Evolutionary conservation across 1,140 invertebrate genomes (phyloP).

Genomic region (Chironomus striatipennis): DNA sequence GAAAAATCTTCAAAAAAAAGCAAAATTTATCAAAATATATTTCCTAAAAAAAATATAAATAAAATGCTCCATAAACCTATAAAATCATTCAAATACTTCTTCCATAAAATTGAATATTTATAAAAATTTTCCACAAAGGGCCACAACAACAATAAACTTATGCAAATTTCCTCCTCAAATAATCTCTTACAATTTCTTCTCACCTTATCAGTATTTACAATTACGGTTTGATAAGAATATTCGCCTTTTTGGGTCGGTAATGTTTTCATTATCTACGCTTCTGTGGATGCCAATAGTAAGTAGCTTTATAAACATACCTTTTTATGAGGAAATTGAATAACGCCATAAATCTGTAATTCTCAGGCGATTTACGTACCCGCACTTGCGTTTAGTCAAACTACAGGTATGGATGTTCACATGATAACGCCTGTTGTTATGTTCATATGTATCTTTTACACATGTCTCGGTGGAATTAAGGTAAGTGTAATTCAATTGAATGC

Average conservation of each 20-base stretch:
- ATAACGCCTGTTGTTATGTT: constrained; percentile 77
- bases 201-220: constrained; percentile 63
- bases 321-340: not conserved
- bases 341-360: not conserved
- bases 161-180: constrained; percentile 1
- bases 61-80: not conserved
- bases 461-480: constrained; percentile 51
- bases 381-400: constrained; percentile 67
- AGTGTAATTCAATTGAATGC: constrained; percentile 37
- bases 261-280: constrained; percentile 60
- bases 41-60: not conserved
- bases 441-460: constrained; percentile 88
- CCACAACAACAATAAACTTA: too few species aligned
- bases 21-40: not conserved
- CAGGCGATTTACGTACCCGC: constrained; percentile 53
- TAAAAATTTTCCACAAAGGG: too few species aligned
- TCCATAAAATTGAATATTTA: constrained; percentile 17
- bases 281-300: constrained; percentile 53
- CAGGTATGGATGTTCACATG: constrained; percentile 71
- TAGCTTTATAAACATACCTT: not conserved
- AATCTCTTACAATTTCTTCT: constrained; percentile 26
- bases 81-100: not conserved
- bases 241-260: constrained; percentile 60
- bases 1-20: too few species aligned
- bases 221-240: constrained; percentile 61